Evolutionary conservation across 92 coral and sea anemone species (phyloP), one percentile per base, ranked within the genome.

Genomic region (Paramuricea clavata): DNA sequence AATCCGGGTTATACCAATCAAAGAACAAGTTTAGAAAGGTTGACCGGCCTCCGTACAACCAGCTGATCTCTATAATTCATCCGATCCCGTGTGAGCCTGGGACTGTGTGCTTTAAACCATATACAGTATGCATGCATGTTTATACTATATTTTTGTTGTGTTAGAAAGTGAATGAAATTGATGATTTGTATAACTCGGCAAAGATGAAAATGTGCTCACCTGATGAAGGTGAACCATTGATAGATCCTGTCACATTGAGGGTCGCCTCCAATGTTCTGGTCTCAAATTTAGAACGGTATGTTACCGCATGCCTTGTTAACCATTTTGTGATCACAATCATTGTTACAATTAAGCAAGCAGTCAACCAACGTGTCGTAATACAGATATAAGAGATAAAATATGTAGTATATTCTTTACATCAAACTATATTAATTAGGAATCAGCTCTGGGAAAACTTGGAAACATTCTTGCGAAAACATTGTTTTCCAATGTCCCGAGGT

Each of bases 121-220:
- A 10, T 39, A 39, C 44, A 39, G 44, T 39, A 39, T 4, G 44
- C 4, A 4, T 39, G 44, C 52, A 12, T 47, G 3, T 9, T 47
- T 54, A 10, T 17, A 10, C 23, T 19, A 54, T 23, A 12, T 16
- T 26, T 76, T 31, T 76, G 27, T 52, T 43, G 12, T 44, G 22
- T 76, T 76, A 76, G 82, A 76, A 60, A 52, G 68, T 76, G 67
- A 36, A 76, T 27, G 42, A 30, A 12, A 76, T 76, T 76, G 82
- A 76, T 52, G 33, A 15, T 13, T 30, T 32, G 23, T 76, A 76
- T 54, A 76, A 76, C 42, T 23, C 82, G 32, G 23, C 64, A 52
- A 76, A 76, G 47, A 49, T 30, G 82, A 54, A 76, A 32, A 50
- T 76, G 6, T 76, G 82, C 34, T 76, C 68, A 32, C 67, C 68